Evolutionary conservation across 1,140 invertebrate genomes (phyloP).

Genomic region (Copidosoma floridanum): DNA sequence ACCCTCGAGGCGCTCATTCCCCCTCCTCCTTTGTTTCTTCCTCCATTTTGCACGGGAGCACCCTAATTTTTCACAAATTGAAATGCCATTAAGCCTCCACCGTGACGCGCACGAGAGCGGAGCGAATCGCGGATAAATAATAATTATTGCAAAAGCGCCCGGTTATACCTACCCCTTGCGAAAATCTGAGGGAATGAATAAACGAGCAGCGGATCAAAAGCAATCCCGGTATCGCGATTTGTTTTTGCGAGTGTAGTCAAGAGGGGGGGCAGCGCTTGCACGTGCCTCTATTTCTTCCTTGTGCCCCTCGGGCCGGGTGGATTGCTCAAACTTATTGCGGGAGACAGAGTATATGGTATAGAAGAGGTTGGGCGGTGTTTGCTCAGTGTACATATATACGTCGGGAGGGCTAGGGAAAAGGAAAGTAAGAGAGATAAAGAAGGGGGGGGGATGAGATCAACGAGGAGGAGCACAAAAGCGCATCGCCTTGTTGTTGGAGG

Average conservation of each 20-base stretch:
- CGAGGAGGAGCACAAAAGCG: too few species aligned
- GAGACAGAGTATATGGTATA: too few species aligned
- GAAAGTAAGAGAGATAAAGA: too few species aligned
- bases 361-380: too few species aligned
- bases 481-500: too few species aligned
- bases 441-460: too few species aligned
- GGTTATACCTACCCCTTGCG: too few species aligned
- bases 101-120: neutral
- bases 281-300: neutral
- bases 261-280: neutral
- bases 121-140: neutral
- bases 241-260: conserved; percentile 7
- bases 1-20: neutral
- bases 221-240: conserved; percentile 5
- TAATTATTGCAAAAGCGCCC: neutral
- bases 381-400: too few species aligned
- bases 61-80: conserved; percentile 3
- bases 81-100: conserved; percentile 1
- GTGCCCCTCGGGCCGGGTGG: neutral
- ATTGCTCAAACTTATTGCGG: too few species aligned
- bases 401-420: too few species aligned
- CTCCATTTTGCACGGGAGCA: neutral
- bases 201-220: conserved; percentile 8
- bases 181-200: conserved; percentile 6
- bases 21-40: neutral